Evolutionary conservation across 2,113 vertebrate species (phyloP).

Genomic region (Epinephelus lanceolatus): DNA sequence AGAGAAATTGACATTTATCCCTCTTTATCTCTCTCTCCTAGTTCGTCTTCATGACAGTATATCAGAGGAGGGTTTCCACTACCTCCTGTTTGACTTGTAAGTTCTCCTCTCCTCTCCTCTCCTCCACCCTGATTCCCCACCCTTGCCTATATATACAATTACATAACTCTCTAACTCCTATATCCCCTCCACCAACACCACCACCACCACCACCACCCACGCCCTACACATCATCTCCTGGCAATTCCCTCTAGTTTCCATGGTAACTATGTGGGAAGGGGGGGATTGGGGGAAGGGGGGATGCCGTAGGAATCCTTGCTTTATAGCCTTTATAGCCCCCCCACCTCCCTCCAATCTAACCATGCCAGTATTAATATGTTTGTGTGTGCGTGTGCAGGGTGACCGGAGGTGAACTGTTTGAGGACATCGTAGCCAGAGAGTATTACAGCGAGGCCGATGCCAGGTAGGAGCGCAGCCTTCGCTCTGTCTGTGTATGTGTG

Average conservation of each 20-base stretch:
- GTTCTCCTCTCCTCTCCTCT: slow-evolving; percentile 20
- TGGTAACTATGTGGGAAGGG: slow-evolving; percentile 63
- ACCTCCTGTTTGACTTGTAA: slow-evolving; percentile 81
- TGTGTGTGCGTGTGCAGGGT: slow-evolving; percentile 76
- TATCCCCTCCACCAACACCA: slow-evolving; percentile 47
- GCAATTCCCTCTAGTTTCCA: slow-evolving; percentile 76
- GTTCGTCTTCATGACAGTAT: slow-evolving; percentile 82
- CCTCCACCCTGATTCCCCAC: slow-evolving; percentile 9
- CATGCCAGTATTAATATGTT: slow-evolving; percentile 3
- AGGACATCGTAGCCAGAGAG: slow-evolving; percentile 87
- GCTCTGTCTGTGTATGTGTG: slow-evolving; percentile 15
- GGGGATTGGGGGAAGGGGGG: slow-evolving; percentile 16
- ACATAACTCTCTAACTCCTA: slow-evolving; percentile 62
- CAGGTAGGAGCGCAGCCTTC: slow-evolving; percentile 74
- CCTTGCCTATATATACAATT: slow-evolving; percentile 44
- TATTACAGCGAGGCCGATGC: slow-evolving; percentile 87
- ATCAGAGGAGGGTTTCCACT: slow-evolving; percentile 83
- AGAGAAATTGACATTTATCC: not conserved
- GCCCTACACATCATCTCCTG: slow-evolving; percentile 58
- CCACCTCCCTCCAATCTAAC: not conserved
- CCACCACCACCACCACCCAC: slow-evolving; percentile 62
- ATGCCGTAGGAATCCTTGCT: not conserved
- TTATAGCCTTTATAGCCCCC: not conserved
- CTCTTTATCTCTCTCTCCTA: slow-evolving; percentile 40
- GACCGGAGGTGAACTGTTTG: slow-evolving; percentile 86